Evolutionary conservation across 2,113 vertebrate species (phyloP).

Genomic region (Catharus bicknelli): DNA sequence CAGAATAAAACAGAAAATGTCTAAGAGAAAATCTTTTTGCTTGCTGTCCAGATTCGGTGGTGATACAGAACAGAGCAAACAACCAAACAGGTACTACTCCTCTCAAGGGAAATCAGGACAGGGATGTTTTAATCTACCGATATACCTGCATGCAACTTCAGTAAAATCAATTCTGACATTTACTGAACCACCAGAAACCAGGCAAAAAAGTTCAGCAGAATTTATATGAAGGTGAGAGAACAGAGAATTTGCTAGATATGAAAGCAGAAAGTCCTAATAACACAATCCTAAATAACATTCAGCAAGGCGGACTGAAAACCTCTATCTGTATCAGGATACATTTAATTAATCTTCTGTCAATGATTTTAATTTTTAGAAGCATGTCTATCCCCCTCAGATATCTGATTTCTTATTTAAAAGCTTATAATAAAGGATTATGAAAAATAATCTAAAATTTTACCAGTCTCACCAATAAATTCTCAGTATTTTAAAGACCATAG

Average conservation of each 20-base stretch:
- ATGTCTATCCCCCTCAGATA: neutral
- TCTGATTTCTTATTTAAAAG: slow-evolving; percentile 1
- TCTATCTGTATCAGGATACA: neutral
- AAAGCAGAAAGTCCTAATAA: neutral
- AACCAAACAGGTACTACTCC: neutral
- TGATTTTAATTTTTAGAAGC: neutral
- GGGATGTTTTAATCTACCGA: neutral
- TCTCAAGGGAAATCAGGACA: neutral
- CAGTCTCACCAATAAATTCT: neutral
- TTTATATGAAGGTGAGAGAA: neutral
- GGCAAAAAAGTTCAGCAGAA: neutral
- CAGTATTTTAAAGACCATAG: neutral
- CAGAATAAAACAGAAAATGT: neutral
- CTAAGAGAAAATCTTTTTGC: neutral
- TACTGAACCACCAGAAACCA: neutral
- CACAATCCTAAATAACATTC: neutral
- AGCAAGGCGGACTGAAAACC: neutral
- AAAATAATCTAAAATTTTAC: neutral
- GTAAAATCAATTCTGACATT: neutral
- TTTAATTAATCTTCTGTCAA: neutral
- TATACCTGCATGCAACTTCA: neutral
- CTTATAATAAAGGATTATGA: neutral
- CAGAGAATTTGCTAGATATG: neutral
- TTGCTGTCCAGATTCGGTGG: neutral
- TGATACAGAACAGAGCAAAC: neutral